A percentile compares a stretch with the other conserved stretches of the same genome.
phyloP scores from a whole-genome alignment of 2,797 vertebrate species.

The Eulemur albifrons region DNA sequence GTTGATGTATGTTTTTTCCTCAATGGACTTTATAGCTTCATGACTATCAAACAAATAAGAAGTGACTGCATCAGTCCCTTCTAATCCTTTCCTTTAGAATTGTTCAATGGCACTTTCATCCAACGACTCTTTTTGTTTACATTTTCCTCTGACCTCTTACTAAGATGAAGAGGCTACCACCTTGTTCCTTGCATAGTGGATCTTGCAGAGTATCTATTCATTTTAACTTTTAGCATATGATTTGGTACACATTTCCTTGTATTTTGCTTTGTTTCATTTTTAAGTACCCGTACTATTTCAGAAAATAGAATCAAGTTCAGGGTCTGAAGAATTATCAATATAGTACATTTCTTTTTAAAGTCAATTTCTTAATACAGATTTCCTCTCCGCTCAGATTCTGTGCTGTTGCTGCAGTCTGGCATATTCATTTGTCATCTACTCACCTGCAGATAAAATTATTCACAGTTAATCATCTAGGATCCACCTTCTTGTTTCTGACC shows the following conservation, averaged over 20 bases:
- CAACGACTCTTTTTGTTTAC: neutral
- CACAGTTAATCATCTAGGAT: neutral
- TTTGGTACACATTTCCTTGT: neutral
- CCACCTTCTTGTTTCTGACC: neutral
- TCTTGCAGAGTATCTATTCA: neutral
- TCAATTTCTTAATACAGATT: neutral
- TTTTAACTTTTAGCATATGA: neutral
- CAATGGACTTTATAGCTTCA: neutral
- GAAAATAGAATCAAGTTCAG: neutral
- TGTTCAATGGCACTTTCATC: neutral
- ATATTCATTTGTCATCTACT: neutral
- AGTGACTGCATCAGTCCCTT: neutral
- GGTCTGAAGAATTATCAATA: neutral
- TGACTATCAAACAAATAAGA: neutral
- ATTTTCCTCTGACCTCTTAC: neutral
- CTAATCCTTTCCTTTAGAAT: neutral
- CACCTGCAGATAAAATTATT: neutral
- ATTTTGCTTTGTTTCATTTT: neutral
- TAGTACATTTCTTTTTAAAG: neutral
- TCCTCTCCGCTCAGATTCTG: neutral
- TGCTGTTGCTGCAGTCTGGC: neutral
- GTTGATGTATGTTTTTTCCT: conserved; percentile 9
- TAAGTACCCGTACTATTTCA: neutral
- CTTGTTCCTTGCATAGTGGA: no score
- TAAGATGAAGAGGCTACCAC: neutral